Percentiles rank a stretch among this genome's conserved stretches.
Evolutionary conservation across 2,888 invertebrate genomes (phyloP).

Genomic region (Nephrotoma guestfalica): DNA sequence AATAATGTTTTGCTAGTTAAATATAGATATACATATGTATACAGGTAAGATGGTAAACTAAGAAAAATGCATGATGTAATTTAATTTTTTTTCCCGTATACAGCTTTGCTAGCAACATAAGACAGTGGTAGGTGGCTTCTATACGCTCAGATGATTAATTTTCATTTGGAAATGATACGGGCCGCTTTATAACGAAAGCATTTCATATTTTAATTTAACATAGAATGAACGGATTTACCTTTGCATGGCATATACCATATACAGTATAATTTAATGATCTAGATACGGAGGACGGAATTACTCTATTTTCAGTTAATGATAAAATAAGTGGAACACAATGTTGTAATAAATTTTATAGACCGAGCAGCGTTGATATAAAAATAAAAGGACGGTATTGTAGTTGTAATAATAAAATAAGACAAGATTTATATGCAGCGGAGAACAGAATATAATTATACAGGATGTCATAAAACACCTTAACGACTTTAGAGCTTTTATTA

Average conservation of each 20-base stretch:
- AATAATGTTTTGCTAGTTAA: background rate
- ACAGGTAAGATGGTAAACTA: background rate
- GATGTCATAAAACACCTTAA: background rate
- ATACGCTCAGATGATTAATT: background rate
- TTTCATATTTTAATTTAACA: background rate
- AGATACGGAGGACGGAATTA: background rate
- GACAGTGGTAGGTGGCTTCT: background rate
- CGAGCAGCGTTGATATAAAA: background rate
- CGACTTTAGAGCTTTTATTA: background rate
- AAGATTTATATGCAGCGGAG: background rate
- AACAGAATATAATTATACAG: background rate
- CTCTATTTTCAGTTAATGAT: background rate
- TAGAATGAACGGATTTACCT: background rate
- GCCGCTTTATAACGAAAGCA: background rate
- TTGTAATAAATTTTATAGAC: background rate
- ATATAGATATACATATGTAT: background rate
- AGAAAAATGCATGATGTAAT: background rate
- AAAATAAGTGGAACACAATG: background rate
- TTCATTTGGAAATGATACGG: background rate
- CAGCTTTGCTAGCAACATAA: background rate
- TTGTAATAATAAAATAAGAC: background rate
- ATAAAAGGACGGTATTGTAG: background rate
- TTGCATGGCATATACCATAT: background rate
- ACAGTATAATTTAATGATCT: background rate
- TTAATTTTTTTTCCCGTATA: background rate